These are phyloP conservation scores for Lithophane ornitopus DNA, from an alignment of 2,888 invertebrate genomes.

Conservation along the genomic window DNA sequence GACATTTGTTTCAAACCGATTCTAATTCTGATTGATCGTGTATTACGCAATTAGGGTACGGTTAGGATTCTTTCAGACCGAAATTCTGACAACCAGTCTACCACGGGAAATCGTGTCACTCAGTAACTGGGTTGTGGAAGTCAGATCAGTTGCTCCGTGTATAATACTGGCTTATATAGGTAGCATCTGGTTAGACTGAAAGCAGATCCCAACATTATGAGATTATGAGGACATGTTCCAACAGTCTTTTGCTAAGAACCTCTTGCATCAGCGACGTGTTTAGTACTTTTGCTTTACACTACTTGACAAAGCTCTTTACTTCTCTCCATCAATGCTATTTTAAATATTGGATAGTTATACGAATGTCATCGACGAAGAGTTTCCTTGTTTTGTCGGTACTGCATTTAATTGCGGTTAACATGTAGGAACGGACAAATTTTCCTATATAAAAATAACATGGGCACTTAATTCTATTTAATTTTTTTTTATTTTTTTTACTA, in stretches of 20 bases:
- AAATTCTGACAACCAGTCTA: not conserved
- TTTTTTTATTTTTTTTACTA: no score
- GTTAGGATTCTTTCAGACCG: not conserved
- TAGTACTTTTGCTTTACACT: no score
- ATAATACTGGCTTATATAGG: not conserved
- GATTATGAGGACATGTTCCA: not conserved
- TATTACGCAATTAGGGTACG: no score
- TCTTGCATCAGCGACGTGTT: no score
- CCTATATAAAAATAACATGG: not conserved
- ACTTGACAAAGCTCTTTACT: no score
- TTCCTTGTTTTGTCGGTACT: slow-evolving; percentile 5
- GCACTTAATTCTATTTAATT: no score
- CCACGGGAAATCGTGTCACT: not conserved
- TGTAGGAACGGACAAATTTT: slow-evolving; percentile 4
- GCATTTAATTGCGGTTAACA: slow-evolving; percentile 9
- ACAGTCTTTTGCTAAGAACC: not conserved
- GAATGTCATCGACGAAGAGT: slow-evolving; percentile 1
- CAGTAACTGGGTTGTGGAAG: not conserved
- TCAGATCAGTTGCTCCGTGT: not conserved
- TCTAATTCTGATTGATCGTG: no score
- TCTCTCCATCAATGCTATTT: not conserved
- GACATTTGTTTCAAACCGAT: no score
- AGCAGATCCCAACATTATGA: not conserved
- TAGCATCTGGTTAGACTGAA: not conserved
- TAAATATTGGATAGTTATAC: not conserved